These are phyloP conservation scores for Cheirogaleus major DNA, from an alignment of 2,797 vertebrate species.

Conservation along the genomic window DNA sequence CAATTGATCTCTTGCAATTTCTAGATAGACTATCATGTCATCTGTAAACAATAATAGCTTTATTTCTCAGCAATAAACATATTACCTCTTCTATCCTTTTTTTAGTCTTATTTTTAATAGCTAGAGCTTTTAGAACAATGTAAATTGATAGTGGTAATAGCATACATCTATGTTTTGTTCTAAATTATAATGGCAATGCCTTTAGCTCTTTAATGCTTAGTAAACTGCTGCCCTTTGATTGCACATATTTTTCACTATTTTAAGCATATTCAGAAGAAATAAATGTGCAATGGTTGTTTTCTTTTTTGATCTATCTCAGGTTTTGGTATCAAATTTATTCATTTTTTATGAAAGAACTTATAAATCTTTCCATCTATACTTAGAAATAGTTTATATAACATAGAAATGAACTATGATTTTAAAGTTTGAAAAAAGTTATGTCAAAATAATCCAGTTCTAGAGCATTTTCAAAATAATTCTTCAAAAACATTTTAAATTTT, in stretches of 20 bases:
- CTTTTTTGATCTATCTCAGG: background rate
- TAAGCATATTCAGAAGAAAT: conserved; percentile 9
- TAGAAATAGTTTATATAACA: background rate
- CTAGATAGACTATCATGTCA: background rate
- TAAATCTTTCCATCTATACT: background rate
- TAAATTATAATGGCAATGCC: background rate
- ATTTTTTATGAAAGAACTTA: conserved; percentile 16
- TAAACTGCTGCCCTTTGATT: conserved; percentile 20
- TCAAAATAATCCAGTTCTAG: background rate
- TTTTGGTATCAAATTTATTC: background rate
- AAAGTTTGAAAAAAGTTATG: background rate
- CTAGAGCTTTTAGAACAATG: background rate
- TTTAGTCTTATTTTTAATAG: background rate
- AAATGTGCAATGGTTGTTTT: background rate
- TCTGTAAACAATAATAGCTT: background rate
- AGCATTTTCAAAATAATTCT: background rate
- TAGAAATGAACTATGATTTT: background rate
- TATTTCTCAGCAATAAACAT: background rate
- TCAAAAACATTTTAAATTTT: background rate
- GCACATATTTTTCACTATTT: conserved; percentile 10
- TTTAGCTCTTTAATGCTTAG: background rate
- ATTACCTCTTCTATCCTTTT: background rate
- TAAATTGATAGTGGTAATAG: background rate
- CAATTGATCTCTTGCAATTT: background rate
- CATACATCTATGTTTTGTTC: background rate